Base-by-base conservation (phyloP, 2,888 invertebrate genomes). In the Sesia apiformis region DNA sequence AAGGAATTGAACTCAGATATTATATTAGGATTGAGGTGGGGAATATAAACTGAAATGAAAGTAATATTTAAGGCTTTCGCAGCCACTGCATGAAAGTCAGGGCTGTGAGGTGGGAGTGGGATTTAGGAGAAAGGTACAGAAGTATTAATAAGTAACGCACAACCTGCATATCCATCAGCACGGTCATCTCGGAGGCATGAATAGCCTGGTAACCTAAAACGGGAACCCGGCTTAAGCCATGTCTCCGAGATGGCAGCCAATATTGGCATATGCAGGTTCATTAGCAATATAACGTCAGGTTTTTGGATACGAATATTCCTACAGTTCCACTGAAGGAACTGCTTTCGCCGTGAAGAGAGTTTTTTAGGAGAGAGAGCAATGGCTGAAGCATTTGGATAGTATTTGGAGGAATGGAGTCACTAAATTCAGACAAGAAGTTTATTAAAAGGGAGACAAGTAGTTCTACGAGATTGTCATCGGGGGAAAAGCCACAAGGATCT, bases 171-270 rank as follows among this genome's bases (percentile, higher is more conserved):
- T n/a, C n/a, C 58, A 49, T 57, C 53, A 39, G 38, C 40, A n/a
- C 56, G 55, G 41, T 60, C 60, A 49, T 56, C 58, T 39, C 58
- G 52, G 39, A 49, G 8, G 7, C 38, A 40, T 5, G 57, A 23
- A 57, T 50, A 49, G 39, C 51, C 50, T 23, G 51, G 49, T 3
- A 56, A 38, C n/a, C n/a, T n/a, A n/a, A n/a, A n/a, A n/a, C n/a
- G n/a, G n/a, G n/a, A n/a, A 2, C 40, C 23, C 4, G 54, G 54
- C 6, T 38, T 38, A 6, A 56, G 40, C 56, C 56, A 56, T 4
- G 55, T 55, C 43, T 57, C 57, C 23, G 41, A 4, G 7, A 57
- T 41, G 4, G 49, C 46, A 46, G 38, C 50, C 7, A 42, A 4
- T 4, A 43, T 38, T n/a, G n/a, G 54, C 42, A n/a, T 54, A 46